Base-by-base conservation (phyloP, 2,797 vertebrate species). In the Glyptemys insculpta region DNA sequence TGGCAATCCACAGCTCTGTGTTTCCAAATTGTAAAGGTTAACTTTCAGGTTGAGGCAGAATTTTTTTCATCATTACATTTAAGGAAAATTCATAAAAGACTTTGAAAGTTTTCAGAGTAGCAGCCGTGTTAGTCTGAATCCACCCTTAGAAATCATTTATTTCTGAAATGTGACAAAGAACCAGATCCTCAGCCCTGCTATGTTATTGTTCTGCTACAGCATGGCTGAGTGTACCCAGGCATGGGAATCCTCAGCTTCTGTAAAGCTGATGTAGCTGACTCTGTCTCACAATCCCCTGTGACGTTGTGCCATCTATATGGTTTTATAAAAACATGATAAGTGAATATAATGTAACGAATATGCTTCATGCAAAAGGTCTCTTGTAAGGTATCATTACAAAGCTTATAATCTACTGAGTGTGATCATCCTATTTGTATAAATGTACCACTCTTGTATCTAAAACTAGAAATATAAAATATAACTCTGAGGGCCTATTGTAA, bases 101-200 rank as follows among this genome's bases (percentile, higher is more conserved):
- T 23, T 74, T 47, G 37, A 76, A 76, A 47, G 37, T 25, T 25
- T 79, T 76, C 29, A 11, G 50, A 50, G 50, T 50, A 50, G 50
- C 50, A 50, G 50, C 50, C 50, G 14, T 15, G 15, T 50, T 50
- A 16, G 50, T 50, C 50, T 50, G 50, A 16, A 50, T 50, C 50
- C 50, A 74, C 47, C 90, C 34, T 68, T 0, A 0, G 79, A 86
- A 76, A 44, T 27, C 1, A 1, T 16, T 72, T 90, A n/a, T 59
- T 90, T 72, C 23, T 11, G 16, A 52, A 68, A 68, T 82, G 83
- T 93, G 87, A 81, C 44, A 7, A 88, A 81, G 74, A 68, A 79
- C 65, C 52, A 86, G 94, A 88, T 89, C 95, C 91, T 89, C 76
- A 44, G 7, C 76, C 44, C 81, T 6, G 72, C 79, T 95, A 53